Evolutionary conservation across 2,888 invertebrate species (phyloP).

Genomic region (Trichacis sp.): DNA sequence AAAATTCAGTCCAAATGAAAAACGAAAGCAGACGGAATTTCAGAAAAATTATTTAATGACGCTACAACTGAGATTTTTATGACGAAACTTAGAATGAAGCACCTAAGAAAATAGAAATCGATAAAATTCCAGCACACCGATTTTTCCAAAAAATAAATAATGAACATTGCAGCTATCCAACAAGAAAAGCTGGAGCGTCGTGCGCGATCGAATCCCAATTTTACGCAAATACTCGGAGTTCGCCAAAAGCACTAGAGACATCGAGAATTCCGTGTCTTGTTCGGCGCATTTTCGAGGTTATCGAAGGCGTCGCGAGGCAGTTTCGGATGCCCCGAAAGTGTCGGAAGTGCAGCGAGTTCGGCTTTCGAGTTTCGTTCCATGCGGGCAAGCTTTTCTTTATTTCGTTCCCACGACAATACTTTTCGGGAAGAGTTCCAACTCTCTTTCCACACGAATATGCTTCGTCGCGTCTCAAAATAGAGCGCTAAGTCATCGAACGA

Average conservation of each 20-base stretch:
- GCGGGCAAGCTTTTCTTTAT: slow-evolving; percentile 19
- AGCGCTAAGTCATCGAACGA: neutral
- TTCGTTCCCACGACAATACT: slow-evolving; percentile 29
- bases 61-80: too few species aligned
- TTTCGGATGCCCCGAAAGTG: slow-evolving; percentile 26
- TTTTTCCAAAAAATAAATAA: too few species aligned
- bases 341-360: slow-evolving; percentile 15
- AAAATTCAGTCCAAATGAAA: too few species aligned
- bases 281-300: slow-evolving; percentile 10
- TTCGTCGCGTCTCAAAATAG: neutral
- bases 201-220: neutral
- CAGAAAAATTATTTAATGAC: too few species aligned
- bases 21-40: too few species aligned
- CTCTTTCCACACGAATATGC: slow-evolving; percentile 1
- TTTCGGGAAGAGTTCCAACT: slow-evolving; percentile 5
- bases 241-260: neutral
- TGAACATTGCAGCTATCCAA: too few species aligned
- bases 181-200: too few species aligned
- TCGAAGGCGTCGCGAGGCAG: slow-evolving; percentile 14
- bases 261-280: neutral
- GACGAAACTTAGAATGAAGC: too few species aligned
- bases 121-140: too few species aligned
- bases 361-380: slow-evolving; percentile 23
- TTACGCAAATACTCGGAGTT: neutral
- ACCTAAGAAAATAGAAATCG: too few species aligned